Evolutionary conservation across 1,140 invertebrate species (phyloP), one percentile per base, ranked within the genome.

Genomic region (Atopsyche davidsoni): DNA sequence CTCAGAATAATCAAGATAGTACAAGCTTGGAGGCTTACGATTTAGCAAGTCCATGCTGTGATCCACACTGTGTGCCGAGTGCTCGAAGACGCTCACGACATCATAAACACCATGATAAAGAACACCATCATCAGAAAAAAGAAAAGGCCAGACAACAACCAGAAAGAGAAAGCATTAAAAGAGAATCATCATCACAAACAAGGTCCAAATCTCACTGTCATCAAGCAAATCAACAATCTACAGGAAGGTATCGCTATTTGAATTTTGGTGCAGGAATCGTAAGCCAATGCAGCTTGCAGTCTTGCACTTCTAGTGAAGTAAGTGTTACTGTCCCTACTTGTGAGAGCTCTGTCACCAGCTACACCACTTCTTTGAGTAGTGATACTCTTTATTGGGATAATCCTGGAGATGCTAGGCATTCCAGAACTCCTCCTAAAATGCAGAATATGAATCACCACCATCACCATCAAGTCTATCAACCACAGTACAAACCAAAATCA

Each of bases 331-430:
- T 68, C 2, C 71, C 74, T 0, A 72, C 76, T 1, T 79, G 72
- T 4, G 82, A 83, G 18, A 82, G 81, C 43, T 85, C 82, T 32
- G 79, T 76, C 4, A 82, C 83, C 2, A 87, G 85, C 17, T 89
- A 89, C 58, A 86, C 86, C 1, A 90, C 86, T 11, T 89, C 86
- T 1, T 67, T 89, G 1, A 89, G 87, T 60, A 89, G 85, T 1
- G 87, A 90, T 55, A 89, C 86, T 2, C 69, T 90, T 0, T 89
- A 87, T 57, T 89, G 86, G 85, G 86, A 89, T 42, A 73, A 70
- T 41, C 66, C 68, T 19, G 31, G 39, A 16, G 44, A 53, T 21
- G 6, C 40, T 2, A 45, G 44, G 18, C 42, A 38, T 25, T 31
- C 23, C 10, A 47, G 50, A 49, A 67, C 3, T 62, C 66, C 19